Conservation (phyloP, 1,140 invertebrate species). For the Bilobella aurantiaca region DNA sequence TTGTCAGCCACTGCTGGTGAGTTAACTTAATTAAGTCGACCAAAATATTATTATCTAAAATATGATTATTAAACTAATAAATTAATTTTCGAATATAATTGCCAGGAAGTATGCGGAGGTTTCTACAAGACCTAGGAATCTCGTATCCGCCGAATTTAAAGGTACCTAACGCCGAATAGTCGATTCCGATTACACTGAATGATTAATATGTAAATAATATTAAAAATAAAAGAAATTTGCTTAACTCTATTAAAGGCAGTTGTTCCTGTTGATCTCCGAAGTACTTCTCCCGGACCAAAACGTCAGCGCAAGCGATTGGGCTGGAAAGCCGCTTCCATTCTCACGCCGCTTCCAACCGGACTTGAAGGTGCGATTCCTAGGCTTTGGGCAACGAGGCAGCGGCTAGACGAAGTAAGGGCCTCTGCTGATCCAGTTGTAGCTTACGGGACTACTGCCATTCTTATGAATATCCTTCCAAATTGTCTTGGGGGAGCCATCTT, state of each 20-base stretch:
- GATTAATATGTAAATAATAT: too few species aligned
- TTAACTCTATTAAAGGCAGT: constrained; percentile 36
- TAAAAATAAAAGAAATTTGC: neutral
- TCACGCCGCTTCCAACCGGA: constrained; percentile 44
- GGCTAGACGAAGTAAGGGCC: constrained; percentile 45
- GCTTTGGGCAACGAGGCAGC: constrained; percentile 48
- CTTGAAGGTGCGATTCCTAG: constrained; percentile 50
- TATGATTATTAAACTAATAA: too few species aligned
- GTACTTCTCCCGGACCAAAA: constrained; percentile 36
- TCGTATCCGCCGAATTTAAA: constrained; percentile 45
- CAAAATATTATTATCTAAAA: too few species aligned
- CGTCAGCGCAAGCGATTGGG: constrained; percentile 37
- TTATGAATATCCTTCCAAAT: constrained; percentile 36
- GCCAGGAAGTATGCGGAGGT: constrained; percentile 41
- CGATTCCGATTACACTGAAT: too few species aligned
- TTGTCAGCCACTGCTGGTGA: constrained; percentile 43
- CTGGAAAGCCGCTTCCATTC: constrained; percentile 42
- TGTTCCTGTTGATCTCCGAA: constrained; percentile 44
- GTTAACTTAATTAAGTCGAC: neutral
- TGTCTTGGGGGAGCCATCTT: constrained; percentile 21
- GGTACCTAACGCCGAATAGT: constrained; percentile 35
- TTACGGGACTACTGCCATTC: constrained; percentile 43
- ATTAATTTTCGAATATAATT: neutral
- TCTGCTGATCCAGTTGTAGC: constrained; percentile 47
- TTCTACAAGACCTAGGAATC: constrained; percentile 43